Evolutionary conservation across 2,797 vertebrate species (phyloP), one percentile per base, ranked within the genome.

Genomic region (Argya squamiceps): DNA sequence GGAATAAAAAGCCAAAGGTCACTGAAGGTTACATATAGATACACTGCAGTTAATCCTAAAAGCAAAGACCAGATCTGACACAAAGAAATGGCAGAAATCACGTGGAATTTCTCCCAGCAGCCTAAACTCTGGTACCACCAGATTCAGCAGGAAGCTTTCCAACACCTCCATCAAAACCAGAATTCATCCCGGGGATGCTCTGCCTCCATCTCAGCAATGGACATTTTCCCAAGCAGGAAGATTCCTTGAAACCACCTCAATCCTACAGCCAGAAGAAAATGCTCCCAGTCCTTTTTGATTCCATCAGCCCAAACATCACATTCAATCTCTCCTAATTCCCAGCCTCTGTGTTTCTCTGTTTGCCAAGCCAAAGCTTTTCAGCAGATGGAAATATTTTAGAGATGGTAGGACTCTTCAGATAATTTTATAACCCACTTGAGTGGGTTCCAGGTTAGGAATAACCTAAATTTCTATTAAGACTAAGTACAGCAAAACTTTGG

Each of bases 1-100:
- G 89, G 68, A 90, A 87, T 58, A 81, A 94, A 87, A 92, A 91
- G 90, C 36, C 73, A 84, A 97, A 94, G 70, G 67, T 76, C n/a
- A 86, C 36, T 68, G 71, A 83, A 95, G 84, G 44, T 68, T 87
- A 59, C 46, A 62, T 15, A 22, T 3, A 53, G 69, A 32, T 50
- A 39, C 23, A 55, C 12, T 39, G 56, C 47, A 92, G 67, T 49
- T 37, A 68, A 79, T 75, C 64, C 71, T 85, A 82, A 84, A 87
- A 93, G 86, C 63, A 74, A 87, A 89, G 64, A 69, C 32, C 0
- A 0, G 47, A 44, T 84, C 49, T 22, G 67, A 79, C 80, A 77
- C 39, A 63, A 65, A 92, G 73, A 90, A 92, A 92, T 0, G 11
- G 58, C 26, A 83, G 88, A 93, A 93, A 90, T 23, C 34, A 62